Conservation (phyloP, 2,888 invertebrate genomes). For the Drosophila kokeensis region DNA sequence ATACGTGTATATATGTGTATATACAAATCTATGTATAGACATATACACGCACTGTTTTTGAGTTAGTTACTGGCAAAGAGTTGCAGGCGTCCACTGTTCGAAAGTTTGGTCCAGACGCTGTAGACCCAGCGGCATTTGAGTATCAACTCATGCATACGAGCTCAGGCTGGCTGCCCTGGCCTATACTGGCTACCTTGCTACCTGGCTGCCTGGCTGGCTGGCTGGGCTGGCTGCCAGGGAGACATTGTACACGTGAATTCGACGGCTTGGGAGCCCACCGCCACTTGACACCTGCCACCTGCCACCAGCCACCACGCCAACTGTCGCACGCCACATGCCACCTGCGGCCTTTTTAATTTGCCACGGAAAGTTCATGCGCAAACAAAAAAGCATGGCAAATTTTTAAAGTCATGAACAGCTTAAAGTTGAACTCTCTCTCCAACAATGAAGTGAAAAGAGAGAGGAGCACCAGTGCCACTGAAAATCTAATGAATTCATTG, state of each 20-base stretch:
- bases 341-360: conserved; percentile 82
- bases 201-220: background rate
- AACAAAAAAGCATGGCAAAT: conserved; percentile 58
- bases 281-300: conserved; percentile 53
- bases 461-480: conserved; percentile 17
- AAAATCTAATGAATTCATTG: conserved; percentile 64
- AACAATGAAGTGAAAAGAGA: conserved; percentile 4
- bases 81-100: conserved; percentile 61
- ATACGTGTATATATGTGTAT: background rate
- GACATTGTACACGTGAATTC: conserved; percentile 34
- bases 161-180: conserved; percentile 14
- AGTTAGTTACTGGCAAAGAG: conserved; percentile 45
- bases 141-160: conserved; percentile 57
- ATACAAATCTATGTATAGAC: background rate
- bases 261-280: conserved; percentile 48
- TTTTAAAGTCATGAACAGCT: conserved; percentile 71
- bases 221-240: background rate
- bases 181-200: background rate
- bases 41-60: conserved; percentile 26
- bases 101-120: conserved; percentile 52
- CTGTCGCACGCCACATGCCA: conserved; percentile 56
- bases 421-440: conserved; percentile 34
- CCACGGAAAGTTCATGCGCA: conserved; percentile 75
- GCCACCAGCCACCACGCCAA: conserved; percentile 24
- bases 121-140: conserved; percentile 67